Evolutionary conservation across 2,113 vertebrate species (phyloP).

Genomic region (Phyllopteryx taeniolatus): DNA sequence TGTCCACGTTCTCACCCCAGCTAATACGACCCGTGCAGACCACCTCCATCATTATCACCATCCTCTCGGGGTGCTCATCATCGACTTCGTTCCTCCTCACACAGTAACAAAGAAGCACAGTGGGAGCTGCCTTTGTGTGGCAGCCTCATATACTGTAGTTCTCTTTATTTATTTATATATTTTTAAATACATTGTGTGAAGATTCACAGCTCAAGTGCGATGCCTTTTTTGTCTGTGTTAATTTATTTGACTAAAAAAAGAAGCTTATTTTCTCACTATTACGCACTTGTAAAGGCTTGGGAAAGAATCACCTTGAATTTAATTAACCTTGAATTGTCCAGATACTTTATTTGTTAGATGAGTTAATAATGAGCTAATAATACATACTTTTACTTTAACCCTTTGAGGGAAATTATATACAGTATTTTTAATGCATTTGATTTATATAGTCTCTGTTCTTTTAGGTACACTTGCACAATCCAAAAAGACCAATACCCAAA

Average conservation of each 20-base stretch:
- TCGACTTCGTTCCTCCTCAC: neutral
- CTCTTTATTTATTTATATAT: neutral
- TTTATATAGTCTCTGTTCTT: too few relatives aligned
- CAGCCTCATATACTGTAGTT: conserved; percentile 8
- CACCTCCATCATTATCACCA: neutral
- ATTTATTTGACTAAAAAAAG: conserved; percentile 12
- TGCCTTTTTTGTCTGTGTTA: conserved; percentile 4
- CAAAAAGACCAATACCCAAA: too few relatives aligned
- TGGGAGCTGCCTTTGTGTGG: conserved; percentile 22
- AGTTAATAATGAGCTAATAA: neutral
- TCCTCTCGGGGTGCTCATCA: conserved; percentile 1
- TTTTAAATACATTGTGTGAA: conserved; percentile 17
- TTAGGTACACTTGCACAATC: too few relatives aligned
- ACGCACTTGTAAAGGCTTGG: neutral
- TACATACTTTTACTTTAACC: too few relatives aligned
- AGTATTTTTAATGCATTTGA: too few relatives aligned
- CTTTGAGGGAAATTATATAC: too few relatives aligned
- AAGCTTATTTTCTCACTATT: conserved; percentile 12
- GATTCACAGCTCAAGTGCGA: conserved; percentile 29
- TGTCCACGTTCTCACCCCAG: conserved; percentile 12
- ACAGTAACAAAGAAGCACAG: neutral
- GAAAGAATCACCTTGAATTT: neutral
- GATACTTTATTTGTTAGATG: neutral
- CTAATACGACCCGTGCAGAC: neutral
- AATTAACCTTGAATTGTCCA: neutral